Conservation (phyloP, 1,140 invertebrate species). For the Drosophila kikkawai region DNA sequence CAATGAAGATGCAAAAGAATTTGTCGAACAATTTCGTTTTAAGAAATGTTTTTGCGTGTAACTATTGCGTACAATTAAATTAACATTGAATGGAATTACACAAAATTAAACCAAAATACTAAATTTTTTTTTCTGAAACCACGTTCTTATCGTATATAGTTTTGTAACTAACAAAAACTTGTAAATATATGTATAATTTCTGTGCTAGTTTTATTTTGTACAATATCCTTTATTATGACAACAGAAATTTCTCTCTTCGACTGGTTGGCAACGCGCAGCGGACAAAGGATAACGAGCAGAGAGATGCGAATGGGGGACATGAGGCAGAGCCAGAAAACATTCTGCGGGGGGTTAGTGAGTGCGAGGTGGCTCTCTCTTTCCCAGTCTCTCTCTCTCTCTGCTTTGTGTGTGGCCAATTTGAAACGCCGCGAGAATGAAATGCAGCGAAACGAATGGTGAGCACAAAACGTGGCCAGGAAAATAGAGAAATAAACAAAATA, state of each 20-base stretch:
- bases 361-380: constrained; percentile 12
- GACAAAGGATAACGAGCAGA: constrained; percentile 77
- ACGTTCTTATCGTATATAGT: too few species aligned
- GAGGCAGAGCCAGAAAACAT: constrained; percentile 48
- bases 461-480: constrained; percentile 72
- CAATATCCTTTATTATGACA: constrained; percentile 59
- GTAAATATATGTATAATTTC: not conserved
- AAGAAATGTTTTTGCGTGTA: too few species aligned
- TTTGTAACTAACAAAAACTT: too few species aligned
- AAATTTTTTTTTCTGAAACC: too few species aligned
- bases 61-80: too few species aligned
- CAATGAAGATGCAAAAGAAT: not conserved
- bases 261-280: constrained; percentile 73
- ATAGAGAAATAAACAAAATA: constrained; percentile 81
- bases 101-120: too few species aligned
- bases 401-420: constrained; percentile 62
- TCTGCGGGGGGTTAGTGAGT: constrained; percentile 24
- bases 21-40: too few species aligned
- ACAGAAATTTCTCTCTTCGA: constrained; percentile 34
- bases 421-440: constrained; percentile 79
- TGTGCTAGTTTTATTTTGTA: not conserved
- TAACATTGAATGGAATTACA: too few species aligned
- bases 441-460: constrained; percentile 77
- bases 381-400: constrained; percentile 16
- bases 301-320: constrained; percentile 53